Base-by-base conservation (phyloP, 2,888 invertebrate genomes). In the Acronicta leporina region DNA sequence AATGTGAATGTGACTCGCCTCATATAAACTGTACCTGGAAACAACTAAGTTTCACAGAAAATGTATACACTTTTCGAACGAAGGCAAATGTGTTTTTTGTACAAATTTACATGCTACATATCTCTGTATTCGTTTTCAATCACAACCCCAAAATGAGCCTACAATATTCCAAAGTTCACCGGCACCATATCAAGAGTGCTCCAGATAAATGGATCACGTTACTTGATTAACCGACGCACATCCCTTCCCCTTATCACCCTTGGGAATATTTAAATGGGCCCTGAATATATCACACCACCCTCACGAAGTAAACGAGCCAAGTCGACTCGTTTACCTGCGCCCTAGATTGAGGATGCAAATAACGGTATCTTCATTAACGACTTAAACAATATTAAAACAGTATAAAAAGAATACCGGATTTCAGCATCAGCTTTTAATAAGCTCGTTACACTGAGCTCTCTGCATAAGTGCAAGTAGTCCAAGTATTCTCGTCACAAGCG, bases 121-220 rank as follows among this genome's bases (percentile, higher is more conserved):
- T 55, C 43, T 55, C 20, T 40, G n/a, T 38, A 49, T 53, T 53
- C 51, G 10, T 69, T 68, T 75, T 81, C 83, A 89, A 88, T 89
- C 88, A 82, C 79, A 73, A 76, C 84, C 84, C 82, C 77, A 85
- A 80, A 91, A 91, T 88, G 86, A 88, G 85, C 84, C 81, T 85
- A 86, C 90, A 90, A 93, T 92, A 91, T 92, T 92, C 88, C 86
- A 87, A 92, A 90, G 90, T 90, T 90, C 90, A 90, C 84, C 86
- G 86, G 87, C 87, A 87, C 87, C 88, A 88, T 92, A 93, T 92
- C 92, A 92, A 91, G 92, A 91, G 91, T 88, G 85, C 92, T 92
- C 89, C 87, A 91, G 92, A 94, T 94, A 94, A 94, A 94, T 92
- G 92, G 93, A 92, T 94, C 93, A 92, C 92, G 93, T 93, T 93